Base-by-base conservation (phyloP, 2,888 invertebrate species). In the Drosophila ezoana region DNA sequence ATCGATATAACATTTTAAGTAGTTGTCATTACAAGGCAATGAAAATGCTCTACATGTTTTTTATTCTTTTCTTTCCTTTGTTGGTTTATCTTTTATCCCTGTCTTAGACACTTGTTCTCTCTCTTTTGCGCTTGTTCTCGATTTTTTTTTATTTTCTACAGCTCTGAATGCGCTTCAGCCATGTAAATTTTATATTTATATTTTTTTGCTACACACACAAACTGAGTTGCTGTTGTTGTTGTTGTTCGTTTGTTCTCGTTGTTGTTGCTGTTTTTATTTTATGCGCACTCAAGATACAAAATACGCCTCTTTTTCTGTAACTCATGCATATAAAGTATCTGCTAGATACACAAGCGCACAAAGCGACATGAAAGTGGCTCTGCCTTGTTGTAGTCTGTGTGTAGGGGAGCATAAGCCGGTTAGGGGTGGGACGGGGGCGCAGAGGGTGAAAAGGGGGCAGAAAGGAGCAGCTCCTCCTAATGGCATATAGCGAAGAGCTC, bases 261-360 rank as follows among this genome's bases (percentile, higher is more conserved):
- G 28, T 28, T 66, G 58, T 51, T 63, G 47, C 28, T 73, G 72
- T 60, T 72, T 78, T 69, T 74, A 69, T 76, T 67, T 78, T 66
- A 76, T 78, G 76, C 63, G 78, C 78, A 72, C 76, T 66, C 69
- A 69, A 71, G 64, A 81, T 71, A 72, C 80, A 76, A 76, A 78
- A 72, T 80, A 87, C 84, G 88, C 84, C 88, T 87, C 86, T 73
- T 82, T 84, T 85, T 75, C 81, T 77, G 80, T 84, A 85, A 86
- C 88, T 88, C 89, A 85, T 85, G 85, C 85, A 85, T 85, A 88
- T 88, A 85, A 85, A 85, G 85, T 86, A 88, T 78, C 87, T 86
- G 86, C 71, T 83, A 87, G 88, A 88, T 83, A 85, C 79, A 87
- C 76, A 85, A 79, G 82, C 72, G 51, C 65, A 75, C 63, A 76